Percentiles rank a stretch among this genome's conserved stretches.
Evolutionary conservation across 2,888 invertebrate species (phyloP).

Genomic region (Tryphoninae sp.): DNA sequence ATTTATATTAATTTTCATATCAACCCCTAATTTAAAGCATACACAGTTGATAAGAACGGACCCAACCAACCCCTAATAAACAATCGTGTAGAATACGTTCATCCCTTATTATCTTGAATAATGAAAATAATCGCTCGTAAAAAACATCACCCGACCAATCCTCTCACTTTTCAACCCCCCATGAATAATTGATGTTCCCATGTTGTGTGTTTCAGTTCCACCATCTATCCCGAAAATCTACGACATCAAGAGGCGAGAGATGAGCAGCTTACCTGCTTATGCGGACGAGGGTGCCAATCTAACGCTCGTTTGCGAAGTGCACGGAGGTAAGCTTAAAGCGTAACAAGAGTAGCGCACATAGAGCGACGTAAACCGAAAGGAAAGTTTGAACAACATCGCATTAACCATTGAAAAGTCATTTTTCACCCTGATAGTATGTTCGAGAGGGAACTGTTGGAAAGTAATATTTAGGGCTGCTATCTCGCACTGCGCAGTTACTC

Average conservation of each 20-base stretch:
- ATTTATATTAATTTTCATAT: too few relatives aligned
- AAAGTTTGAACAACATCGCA: slow-evolving; percentile 15
- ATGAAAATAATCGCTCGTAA: not conserved
- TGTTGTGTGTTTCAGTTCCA: slow-evolving; percentile 86
- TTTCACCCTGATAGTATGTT: slow-evolving; percentile 26
- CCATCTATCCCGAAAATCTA: slow-evolving; percentile 93
- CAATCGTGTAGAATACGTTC: too few relatives aligned
- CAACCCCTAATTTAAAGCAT: too few relatives aligned
- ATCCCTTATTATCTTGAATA: not conserved
- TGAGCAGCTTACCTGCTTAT: slow-evolving; percentile 91
- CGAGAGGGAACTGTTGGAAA: not conserved
- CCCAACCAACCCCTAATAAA: too few relatives aligned
- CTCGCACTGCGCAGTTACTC: slow-evolving; percentile 52
- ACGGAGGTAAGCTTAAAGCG: slow-evolving; percentile 87
- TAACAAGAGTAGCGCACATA: not conserved
- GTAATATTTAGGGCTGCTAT: slow-evolving; percentile 45
- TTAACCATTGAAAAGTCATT: slow-evolving; percentile 45
- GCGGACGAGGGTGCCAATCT: slow-evolving; percentile 92
- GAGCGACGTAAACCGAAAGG: not conserved
- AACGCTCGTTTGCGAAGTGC: slow-evolving; percentile 91
- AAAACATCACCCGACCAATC: not conserved
- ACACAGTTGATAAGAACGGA: too few relatives aligned
- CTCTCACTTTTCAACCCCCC: too few relatives aligned
- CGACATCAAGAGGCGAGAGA: slow-evolving; percentile 90
- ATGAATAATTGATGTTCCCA: too few relatives aligned